Evolutionary conservation across 1,140 invertebrate species (phyloP), one percentile per base, ranked within the genome.

Genomic region (Pogonognathellus flavescens): DNA sequence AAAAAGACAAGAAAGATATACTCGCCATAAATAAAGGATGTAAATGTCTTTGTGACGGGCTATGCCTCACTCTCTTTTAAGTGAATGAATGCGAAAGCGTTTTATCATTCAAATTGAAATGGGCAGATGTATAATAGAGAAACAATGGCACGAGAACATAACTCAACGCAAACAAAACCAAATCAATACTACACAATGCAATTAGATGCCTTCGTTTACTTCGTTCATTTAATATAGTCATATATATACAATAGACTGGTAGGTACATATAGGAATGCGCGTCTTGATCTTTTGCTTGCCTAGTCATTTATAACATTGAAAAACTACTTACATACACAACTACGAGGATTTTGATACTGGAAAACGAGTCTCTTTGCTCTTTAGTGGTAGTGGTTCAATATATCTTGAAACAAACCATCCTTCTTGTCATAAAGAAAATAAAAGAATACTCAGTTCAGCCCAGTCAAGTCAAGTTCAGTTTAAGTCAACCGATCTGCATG

Each of bases 401-500:
- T 25, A 76, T 76, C 70, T 76, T 76, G 14, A 13, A 76, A 14
- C 70, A 31, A 76, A 50, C 70, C 70, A 76, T 76, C 70, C 70
- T 76, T 76, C 70, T 66, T 76, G 70, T 76, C 70, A 76, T 76
- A 76, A 50, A 76, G 70, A 76, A 76, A 76, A 76, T 76, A 76
- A 76, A 76, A 76, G 70, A 76, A 49, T 76, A 49, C 70, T 76
- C 70, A 76, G 70, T 76, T 49, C 70, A 76, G 70, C 70, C 70
- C 70, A 76, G 70, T 76, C 14, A n/a, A 76, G 70, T 76, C 70
- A 76, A 76, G 70, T 76, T 76, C 70, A 76, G 70, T 76, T 76
- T 76, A 76, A 76, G 70, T 76, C 70, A 76, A 76, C 41, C 41
- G 25, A 76, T 76, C 5, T 72, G 25, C 70, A 76, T 50, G 70